Evolutionary conservation across 2,797 vertebrate genomes (phyloP), one percentile per base, ranked within the genome.

Genomic region (Lophotriccus pileatus): DNA sequence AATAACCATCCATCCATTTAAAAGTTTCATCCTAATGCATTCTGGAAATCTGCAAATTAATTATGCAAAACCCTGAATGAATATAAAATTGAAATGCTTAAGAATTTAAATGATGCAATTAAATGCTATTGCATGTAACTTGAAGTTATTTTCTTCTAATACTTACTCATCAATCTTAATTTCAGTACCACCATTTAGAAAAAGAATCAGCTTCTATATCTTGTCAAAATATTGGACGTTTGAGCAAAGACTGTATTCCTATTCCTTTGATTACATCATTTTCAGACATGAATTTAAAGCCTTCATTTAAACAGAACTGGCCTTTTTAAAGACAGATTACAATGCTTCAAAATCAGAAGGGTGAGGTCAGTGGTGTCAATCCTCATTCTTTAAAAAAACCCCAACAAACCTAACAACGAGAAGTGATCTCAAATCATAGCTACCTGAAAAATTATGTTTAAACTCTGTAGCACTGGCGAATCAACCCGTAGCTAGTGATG

Each of bases 31-130:
- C 89, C 59, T 96, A 90, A 95, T 96, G 77, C 6, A 0, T 96
- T 93, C 90, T 97, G 72, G 72, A 97, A 97, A 94, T 96, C 78
- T 96, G 82, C 14, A 95, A 97, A 97, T 97, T 95, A 97, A 95
- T 97, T 97, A 96, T 97, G 94, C 87, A 97, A 95, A 95, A 69
- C 80, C 77, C 58, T 83, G 90, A 97, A 96, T 95, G 79, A 95
- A 87, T 94, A 95, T 94, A 86, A 94, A 96, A 96, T 90, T 84
- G 84, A 96, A 96, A 94, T 94, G 67, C 87, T 95, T 95, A 90
- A 95, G 87, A 88, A 94, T 95, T 97, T 92, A 96, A 96, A 96
- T 94, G 81, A 91, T 96, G 78, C 92, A 95, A 96, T 97, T 90
- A 96, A 96, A 96, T 87, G 86, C 73, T 94, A 89, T 90, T 96